These are phyloP conservation scores for Ectropis crepuscularia DNA, from an alignment of 2,888 invertebrate genomes.

Conservation along the genomic window DNA sequence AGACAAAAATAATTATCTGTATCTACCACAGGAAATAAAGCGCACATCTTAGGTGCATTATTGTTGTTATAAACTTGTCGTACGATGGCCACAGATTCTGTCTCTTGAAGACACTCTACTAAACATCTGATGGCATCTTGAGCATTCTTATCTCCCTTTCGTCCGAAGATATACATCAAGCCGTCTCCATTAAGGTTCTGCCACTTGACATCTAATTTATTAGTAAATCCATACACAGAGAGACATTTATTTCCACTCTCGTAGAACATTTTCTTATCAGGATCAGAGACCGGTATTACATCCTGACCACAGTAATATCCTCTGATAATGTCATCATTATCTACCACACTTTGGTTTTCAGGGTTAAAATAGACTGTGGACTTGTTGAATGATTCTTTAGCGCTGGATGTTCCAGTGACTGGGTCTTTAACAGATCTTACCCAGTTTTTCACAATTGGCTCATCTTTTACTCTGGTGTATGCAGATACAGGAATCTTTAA, in stretches of 20 bases:
- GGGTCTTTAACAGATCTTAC: conserved; percentile 68
- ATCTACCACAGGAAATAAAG: conserved; percentile 86
- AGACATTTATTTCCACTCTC: conserved; percentile 86
- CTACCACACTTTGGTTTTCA: conserved; percentile 78
- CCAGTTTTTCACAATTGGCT: conserved; percentile 70
- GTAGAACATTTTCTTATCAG: conserved; percentile 84
- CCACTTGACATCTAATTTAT: conserved; percentile 78
- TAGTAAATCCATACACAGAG: conserved; percentile 88
- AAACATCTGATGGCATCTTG: conserved; percentile 86
- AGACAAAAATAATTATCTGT: conserved; percentile 74
- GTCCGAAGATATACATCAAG: conserved; percentile 79
- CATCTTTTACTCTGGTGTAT: conserved; percentile 81
- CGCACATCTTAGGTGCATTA: conserved; percentile 86
- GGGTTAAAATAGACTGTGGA: conserved; percentile 67
- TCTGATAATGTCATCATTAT: conserved; percentile 80
- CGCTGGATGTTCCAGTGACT: conserved; percentile 64
- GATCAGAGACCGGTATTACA: conserved; percentile 85
- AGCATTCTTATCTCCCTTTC: conserved; percentile 79
- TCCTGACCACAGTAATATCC: conserved; percentile 86
- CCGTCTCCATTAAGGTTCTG: conserved; percentile 85
- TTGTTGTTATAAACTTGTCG: conserved; percentile 86
- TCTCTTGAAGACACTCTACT: conserved; percentile 85
- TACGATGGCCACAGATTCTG: conserved; percentile 86
- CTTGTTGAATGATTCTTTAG: conserved; percentile 66
- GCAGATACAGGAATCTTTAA: conserved; percentile 86